Percentiles rank a stretch among this genome's conserved stretches.
Conservation (phyloP, 1,140 invertebrate genomes). For the Leptestheria dahalacensis region DNA sequence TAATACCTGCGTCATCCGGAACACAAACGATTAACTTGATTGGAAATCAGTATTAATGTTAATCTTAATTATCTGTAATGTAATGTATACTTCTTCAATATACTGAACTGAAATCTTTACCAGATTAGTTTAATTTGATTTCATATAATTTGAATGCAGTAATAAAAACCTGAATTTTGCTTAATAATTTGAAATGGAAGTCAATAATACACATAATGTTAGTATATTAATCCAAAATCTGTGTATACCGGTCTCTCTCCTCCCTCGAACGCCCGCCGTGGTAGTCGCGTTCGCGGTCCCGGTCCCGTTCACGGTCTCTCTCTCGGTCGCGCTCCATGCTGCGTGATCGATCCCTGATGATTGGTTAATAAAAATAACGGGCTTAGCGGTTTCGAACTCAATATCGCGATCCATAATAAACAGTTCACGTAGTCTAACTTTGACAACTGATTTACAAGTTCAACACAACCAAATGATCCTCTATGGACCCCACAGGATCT, state of each 20-base stretch:
- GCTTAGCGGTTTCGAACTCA: too few relatives aligned
- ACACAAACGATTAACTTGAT: neutral
- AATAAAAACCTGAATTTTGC: neutral
- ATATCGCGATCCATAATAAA: too few relatives aligned
- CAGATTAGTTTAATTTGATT: too few relatives aligned
- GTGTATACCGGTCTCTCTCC: neutral
- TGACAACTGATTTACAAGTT: too few relatives aligned
- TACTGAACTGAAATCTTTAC: too few relatives aligned
- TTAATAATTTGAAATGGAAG: neutral
- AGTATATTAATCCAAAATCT: neutral
- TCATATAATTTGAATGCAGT: too few relatives aligned
- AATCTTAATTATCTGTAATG: neutral
- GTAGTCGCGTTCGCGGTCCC: slow-evolving; percentile 25
- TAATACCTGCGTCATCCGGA: slow-evolving; percentile 1
- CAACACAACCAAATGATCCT: too few relatives aligned
- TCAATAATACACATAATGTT: neutral
- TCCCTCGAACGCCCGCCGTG: slow-evolving; percentile 5
- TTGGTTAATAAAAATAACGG: too few relatives aligned
- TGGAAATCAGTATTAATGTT: neutral
- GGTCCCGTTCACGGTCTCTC: slow-evolving; percentile 22
- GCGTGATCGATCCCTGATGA: slow-evolving; percentile 30
- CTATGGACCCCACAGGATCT: too few relatives aligned
- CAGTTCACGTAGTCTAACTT: too few relatives aligned
- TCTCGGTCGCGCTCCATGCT: slow-evolving; percentile 29
- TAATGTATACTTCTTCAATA: neutral